phyloP scores from a whole-genome alignment of 2,797 vertebrate species.

The Microcaecilia unicolor region DNA sequence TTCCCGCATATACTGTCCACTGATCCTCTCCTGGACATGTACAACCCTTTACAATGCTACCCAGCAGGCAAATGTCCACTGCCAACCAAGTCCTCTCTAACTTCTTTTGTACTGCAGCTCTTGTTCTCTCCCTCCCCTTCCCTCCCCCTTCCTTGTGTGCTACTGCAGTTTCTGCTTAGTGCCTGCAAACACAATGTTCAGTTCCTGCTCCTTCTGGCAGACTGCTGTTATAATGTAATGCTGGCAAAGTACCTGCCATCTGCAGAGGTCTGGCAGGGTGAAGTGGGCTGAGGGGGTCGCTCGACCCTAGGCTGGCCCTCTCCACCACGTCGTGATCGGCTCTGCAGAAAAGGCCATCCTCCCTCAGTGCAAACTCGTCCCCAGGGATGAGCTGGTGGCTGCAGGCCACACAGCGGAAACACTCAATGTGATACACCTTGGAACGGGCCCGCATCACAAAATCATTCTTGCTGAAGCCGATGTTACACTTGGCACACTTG shows the following conservation, averaged over 20 bases:
- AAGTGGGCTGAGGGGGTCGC: conserved; percentile 83
- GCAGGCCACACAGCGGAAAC: conserved; percentile 95
- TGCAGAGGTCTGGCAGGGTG: conserved; percentile 86
- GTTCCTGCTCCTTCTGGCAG: background rate
- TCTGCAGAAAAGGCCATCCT: conserved; percentile 89
- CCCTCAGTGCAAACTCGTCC: conserved; percentile 88
- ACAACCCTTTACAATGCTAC: too few species aligned
- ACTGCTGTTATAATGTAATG: background rate
- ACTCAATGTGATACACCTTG: conserved; percentile 96
- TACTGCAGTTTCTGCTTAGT: too few species aligned
- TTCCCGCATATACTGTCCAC: too few species aligned
- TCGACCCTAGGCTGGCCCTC: conserved; percentile 75
- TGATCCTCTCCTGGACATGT: too few species aligned
- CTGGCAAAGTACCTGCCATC: conserved; percentile 86
- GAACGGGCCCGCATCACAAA: conserved; percentile 93
- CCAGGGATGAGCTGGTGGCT: conserved; percentile 93
- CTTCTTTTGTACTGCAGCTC: conserved; percentile 12
- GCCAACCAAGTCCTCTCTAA: too few species aligned
- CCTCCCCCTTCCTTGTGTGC: background rate
- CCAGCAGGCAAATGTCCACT: too few species aligned
- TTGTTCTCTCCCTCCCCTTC: background rate
- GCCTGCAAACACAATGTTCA: background rate
- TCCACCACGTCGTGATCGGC: conserved; percentile 94
- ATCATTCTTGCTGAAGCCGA: conserved; percentile 96
- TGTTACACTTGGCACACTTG: conserved; percentile 95